A percentile compares a stretch with the other conserved stretches of the same genome.
phyloP scores from a whole-genome alignment of 2,113 vertebrate species.

The Nansenia antarctica region DNA sequence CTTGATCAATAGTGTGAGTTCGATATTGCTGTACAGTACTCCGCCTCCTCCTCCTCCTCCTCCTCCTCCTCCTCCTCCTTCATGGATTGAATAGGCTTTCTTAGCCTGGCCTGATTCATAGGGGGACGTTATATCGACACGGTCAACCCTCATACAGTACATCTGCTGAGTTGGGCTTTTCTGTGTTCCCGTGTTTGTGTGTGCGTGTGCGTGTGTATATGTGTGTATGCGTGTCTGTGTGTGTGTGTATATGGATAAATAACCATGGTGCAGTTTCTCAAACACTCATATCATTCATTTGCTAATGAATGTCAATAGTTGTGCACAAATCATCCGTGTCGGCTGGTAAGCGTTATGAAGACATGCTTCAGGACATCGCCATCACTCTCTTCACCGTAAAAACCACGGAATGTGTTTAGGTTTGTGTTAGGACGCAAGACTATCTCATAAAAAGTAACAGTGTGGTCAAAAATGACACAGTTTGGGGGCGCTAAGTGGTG shows the following conservation, averaged over 20 bases:
- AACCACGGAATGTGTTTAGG: neutral
- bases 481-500: no score
- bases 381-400: neutral
- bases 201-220: neutral
- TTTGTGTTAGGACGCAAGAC: no score
- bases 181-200: neutral
- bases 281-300: conserved; percentile 3
- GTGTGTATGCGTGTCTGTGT: neutral
- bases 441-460: no score
- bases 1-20: conserved; percentile 48
- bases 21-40: conserved; percentile 43
- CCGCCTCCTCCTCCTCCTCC: no score
- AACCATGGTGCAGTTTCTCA: neutral
- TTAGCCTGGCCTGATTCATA: conserved; percentile 19
- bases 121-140: no score
- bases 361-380: no score
- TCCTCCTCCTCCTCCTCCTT: no score
- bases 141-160: no score
- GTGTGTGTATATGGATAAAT: neutral
- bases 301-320: conserved; percentile 7
- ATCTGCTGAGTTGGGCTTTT: no score
- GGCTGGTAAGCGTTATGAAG: neutral
- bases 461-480: no score
- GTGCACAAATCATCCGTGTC: neutral
- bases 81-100: conserved; percentile 18